phyloP scores from a whole-genome alignment of 2,888 invertebrate species.

The Autographa pulchrina region DNA sequence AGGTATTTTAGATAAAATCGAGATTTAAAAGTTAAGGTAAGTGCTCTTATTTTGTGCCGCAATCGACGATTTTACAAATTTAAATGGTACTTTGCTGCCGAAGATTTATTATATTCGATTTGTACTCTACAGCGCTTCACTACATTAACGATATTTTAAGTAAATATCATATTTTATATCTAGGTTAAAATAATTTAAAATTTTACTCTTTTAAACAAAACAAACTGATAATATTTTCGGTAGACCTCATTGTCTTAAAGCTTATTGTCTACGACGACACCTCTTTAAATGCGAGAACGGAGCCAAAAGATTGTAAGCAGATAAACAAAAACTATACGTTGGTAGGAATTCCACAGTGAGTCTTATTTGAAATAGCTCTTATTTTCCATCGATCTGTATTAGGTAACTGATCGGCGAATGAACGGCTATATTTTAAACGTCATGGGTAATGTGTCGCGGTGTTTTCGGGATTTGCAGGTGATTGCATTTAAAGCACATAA shows the following conservation, averaged over 20 bases:
- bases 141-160: too few relatives aligned
- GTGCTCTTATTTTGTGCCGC: neutral
- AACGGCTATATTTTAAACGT: conserved; percentile 43
- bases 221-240: conserved; percentile 16
- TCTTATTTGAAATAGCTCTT: conserved; percentile 26
- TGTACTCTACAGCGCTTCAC: neutral
- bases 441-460: conserved; percentile 27
- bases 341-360: conserved; percentile 6
- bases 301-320: conserved; percentile 15
- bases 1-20: conserved; percentile 30
- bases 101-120: neutral
- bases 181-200: neutral
- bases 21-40: conserved; percentile 12
- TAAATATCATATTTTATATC: neutral
- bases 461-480: conserved; percentile 48
- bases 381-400: conserved; percentile 41
- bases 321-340: conserved; percentile 23
- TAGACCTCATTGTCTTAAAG: conserved; percentile 26
- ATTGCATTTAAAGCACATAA: conserved; percentile 62
- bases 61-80: neutral
- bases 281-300: conserved; percentile 15
- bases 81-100: neutral
- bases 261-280: conserved; percentile 32
- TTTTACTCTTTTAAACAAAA: conserved; percentile 20
- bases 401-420: conserved; percentile 31